These are phyloP conservation scores for Nomada goodeniana DNA, from an alignment of 2,888 invertebrate genomes.

Conservation along the genomic window DNA sequence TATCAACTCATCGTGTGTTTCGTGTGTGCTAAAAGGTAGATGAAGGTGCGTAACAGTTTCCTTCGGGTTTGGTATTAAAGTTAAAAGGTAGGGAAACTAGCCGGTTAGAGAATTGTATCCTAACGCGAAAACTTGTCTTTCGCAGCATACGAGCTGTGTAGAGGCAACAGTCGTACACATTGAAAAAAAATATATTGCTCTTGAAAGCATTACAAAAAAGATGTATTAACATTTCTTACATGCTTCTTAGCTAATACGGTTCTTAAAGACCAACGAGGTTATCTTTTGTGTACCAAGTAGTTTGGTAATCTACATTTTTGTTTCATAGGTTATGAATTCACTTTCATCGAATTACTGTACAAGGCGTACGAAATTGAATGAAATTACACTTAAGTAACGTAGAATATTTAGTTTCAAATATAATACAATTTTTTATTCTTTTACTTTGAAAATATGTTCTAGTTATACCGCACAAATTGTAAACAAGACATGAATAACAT, in stretches of 20 bases:
- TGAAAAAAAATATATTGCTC: conserved; percentile 52
- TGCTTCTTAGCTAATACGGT: conserved; percentile 3
- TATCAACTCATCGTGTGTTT: conserved; percentile 79
- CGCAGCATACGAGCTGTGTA: conserved; percentile 61
- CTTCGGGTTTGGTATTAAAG: conserved; percentile 40
- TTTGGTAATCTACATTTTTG: conserved; percentile 48
- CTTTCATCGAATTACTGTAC: conserved; percentile 32
- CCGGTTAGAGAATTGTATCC: conserved; percentile 44
- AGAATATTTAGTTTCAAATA: not conserved
- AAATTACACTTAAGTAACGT: conserved; percentile 1
- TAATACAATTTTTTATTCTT: not conserved
- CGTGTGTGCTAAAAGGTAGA: conserved; percentile 86
- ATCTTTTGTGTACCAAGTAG: conserved; percentile 20
- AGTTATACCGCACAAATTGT: conserved; percentile 8
- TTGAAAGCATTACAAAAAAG: conserved; percentile 29
- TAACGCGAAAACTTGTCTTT: conserved; percentile 63
- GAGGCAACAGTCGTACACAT: conserved; percentile 56
- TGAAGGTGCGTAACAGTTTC: conserved; percentile 86
- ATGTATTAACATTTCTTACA: conserved; percentile 7
- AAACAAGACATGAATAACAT: conserved; percentile 1
- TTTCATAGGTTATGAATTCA: conserved; percentile 69
- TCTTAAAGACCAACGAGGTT: conserved; percentile 26
- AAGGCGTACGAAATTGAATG: conserved; percentile 7
- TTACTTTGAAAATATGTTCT: not conserved
- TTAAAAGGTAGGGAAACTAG: conserved; percentile 55